A percentile compares a stretch with the other conserved stretches of the same genome.
Conservation (phyloP, 2,113 vertebrate species). For the Cyanistes caeruleus region DNA sequence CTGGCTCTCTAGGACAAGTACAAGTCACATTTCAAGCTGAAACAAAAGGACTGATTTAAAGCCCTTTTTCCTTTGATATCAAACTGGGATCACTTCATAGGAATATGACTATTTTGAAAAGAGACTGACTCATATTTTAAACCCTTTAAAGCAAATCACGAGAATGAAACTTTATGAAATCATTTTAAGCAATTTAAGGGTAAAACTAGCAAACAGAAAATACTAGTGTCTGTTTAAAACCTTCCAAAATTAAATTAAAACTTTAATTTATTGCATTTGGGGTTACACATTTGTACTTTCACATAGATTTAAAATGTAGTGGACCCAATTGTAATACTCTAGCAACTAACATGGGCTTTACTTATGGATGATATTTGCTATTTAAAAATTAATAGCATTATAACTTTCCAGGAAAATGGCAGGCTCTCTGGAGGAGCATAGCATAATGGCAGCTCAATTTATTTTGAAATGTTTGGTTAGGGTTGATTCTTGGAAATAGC, state of each 20-base stretch:
- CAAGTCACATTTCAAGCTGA: constrained; percentile 22
- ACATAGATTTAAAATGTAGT: neutral
- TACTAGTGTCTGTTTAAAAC: neutral
- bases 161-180: neutral
- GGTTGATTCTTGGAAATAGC: neutral
- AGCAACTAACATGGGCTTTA: neutral
- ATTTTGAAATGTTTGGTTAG: neutral
- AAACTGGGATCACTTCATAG: constrained; percentile 24
- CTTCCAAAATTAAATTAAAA: neutral
- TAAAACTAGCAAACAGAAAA: neutral
- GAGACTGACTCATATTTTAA: constrained; percentile 4
- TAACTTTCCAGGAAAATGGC: neutral
- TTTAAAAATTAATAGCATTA: neutral
- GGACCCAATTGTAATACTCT: neutral
- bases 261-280: neutral
- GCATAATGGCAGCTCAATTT: neutral
- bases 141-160: constrained; percentile 4
- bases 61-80: constrained; percentile 23
- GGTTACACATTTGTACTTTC: neutral
- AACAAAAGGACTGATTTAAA: constrained; percentile 28
- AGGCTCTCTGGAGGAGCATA: neutral
- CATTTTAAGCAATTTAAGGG: neutral
- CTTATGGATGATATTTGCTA: neutral
- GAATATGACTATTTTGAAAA: constrained; percentile 5
- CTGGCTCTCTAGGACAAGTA: constrained; percentile 8